phyloP scores from a whole-genome alignment of 2,888 invertebrate species.

The Drosophila fungiperda region DNA sequence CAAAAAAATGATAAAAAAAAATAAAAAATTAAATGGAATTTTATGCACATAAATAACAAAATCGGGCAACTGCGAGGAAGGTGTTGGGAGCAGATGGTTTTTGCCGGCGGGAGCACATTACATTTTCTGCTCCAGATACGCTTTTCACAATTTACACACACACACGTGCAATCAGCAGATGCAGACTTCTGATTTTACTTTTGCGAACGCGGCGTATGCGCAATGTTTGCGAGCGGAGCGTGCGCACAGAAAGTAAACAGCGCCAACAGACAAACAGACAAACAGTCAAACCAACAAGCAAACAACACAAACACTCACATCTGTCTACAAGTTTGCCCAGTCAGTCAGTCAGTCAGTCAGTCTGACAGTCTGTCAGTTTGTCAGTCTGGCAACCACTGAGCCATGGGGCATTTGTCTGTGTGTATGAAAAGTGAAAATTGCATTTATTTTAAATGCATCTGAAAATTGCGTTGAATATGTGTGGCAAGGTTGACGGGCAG shows the following conservation, averaged over 20 bases:
- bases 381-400: constrained; percentile 47
- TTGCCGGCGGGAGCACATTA: constrained; percentile 55
- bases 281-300: constrained; percentile 37
- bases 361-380: not conserved
- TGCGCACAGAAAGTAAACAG: constrained; percentile 50
- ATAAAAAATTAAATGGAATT: constrained; percentile 34
- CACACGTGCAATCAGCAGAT: constrained; percentile 31
- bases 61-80: not conserved
- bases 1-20: not conserved
- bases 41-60: constrained; percentile 49
- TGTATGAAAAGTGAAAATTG: constrained; percentile 75
- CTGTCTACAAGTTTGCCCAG: constrained; percentile 16
- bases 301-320: constrained; percentile 25
- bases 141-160: constrained; percentile 76
- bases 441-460: constrained; percentile 74
- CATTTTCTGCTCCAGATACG: constrained; percentile 79
- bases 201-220: constrained; percentile 71
- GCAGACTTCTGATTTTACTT: constrained; percentile 68
- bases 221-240: constrained; percentile 68
- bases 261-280: constrained; percentile 39
- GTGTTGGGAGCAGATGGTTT: not conserved
- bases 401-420: constrained; percentile 49
- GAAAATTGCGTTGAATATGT: constrained; percentile 62
- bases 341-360: constrained; percentile 20
- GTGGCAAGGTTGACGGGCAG: constrained; percentile 49